These are phyloP conservation scores for Erannis defoliaria DNA, from an alignment of 2,888 invertebrate species.

Conservation along the genomic window DNA sequence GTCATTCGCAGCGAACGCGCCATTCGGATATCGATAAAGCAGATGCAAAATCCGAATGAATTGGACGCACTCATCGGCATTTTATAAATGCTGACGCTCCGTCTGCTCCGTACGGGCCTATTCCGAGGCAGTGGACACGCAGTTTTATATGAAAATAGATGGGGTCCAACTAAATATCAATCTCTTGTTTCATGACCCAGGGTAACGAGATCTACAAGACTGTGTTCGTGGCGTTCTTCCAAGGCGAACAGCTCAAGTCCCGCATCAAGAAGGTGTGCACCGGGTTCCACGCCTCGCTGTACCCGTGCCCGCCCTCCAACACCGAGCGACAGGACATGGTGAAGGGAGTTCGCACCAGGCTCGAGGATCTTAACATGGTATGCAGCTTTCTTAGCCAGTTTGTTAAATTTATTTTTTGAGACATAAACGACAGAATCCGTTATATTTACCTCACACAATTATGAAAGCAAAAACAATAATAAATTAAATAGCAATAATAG, in stretches of 20 bases:
- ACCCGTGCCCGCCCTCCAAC: slow-evolving; percentile 96
- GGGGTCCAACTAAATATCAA: not conserved
- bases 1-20: too few relatives aligned
- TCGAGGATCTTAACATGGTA: slow-evolving; percentile 94
- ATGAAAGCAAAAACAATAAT: too few relatives aligned
- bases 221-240: slow-evolving; percentile 95
- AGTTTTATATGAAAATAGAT: not conserved
- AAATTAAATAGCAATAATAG: too few relatives aligned
- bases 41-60: too few relatives aligned
- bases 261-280: slow-evolving; percentile 97
- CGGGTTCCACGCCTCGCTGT: slow-evolving; percentile 96
- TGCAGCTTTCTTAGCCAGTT: not conserved
- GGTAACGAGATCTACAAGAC: slow-evolving; percentile 95
- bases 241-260: slow-evolving; percentile 96
- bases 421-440: too few relatives aligned
- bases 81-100: too few relatives aligned
- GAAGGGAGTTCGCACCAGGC: slow-evolving; percentile 94
- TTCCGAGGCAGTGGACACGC: too few relatives aligned
- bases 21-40: too few relatives aligned
- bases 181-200: slow-evolving; percentile 74
- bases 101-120: too few relatives aligned
- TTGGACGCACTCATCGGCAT: too few relatives aligned
- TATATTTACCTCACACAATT: too few relatives aligned
- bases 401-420: too few relatives aligned
- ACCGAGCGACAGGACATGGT: slow-evolving; percentile 95